A percentile compares a stretch with the other conserved stretches of the same genome.
phyloP scores from a whole-genome alignment of 2,113 vertebrate genomes.

The Gambusia affinis region DNA sequence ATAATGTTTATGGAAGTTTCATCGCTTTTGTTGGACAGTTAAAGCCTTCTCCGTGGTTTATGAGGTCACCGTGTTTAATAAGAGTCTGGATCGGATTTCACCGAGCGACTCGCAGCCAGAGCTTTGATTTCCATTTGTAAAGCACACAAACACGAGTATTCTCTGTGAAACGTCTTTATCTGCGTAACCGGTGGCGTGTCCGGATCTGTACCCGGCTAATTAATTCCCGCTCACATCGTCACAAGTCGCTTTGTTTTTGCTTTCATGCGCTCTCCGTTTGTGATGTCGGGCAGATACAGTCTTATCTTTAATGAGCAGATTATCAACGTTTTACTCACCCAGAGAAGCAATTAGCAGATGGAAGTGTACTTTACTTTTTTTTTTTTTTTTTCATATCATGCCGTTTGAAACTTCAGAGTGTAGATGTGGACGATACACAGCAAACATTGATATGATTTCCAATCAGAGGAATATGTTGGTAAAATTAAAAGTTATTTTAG shows the following conservation, averaged over 20 bases:
- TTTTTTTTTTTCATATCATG: not conserved
- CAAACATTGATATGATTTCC: not conserved
- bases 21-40: slow-evolving; percentile 69
- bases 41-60: slow-evolving; percentile 63
- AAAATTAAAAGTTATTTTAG: not conserved
- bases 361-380: not conserved
- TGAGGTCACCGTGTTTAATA: slow-evolving; percentile 62
- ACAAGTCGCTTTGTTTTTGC: slow-evolving; percentile 29
- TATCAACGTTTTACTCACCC: slow-evolving; percentile 23
- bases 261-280: slow-evolving; percentile 35
- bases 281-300: slow-evolving; percentile 14
- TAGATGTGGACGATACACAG: not conserved
- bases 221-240: slow-evolving; percentile 48
- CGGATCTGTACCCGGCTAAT: slow-evolving; percentile 29
- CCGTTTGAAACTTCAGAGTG: not conserved
- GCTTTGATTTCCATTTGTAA: slow-evolving; percentile 41
- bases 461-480: not conserved
- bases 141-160: slow-evolving; percentile 16
- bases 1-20: slow-evolving; percentile 69
- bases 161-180: slow-evolving; percentile 30
- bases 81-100: slow-evolving; percentile 47
- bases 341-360: not conserved
- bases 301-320: slow-evolving; percentile 47
- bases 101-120: slow-evolving; percentile 9
- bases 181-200: not conserved